phyloP scores from a whole-genome alignment of 2,888 invertebrate genomes.

The Acanthosepion pharaonis region DNA sequence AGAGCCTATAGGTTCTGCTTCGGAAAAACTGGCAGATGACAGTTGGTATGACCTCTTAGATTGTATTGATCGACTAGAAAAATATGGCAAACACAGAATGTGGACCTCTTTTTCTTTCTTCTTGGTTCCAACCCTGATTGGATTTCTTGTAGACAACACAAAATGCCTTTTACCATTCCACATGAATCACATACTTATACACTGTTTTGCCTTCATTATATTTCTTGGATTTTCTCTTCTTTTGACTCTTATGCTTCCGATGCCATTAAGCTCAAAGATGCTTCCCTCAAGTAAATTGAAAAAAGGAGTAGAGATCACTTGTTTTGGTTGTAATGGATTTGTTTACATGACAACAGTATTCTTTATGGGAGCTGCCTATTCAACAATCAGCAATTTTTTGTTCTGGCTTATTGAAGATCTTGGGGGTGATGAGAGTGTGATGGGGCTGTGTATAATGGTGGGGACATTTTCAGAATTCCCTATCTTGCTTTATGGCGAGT shows the following conservation, averaged over 20 bases:
- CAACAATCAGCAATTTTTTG: slow-evolving; percentile 67
- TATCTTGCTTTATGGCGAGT: slow-evolving; percentile 64
- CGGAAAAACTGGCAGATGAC: slow-evolving; percentile 71
- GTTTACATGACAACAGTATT: slow-evolving; percentile 65
- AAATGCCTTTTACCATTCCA: slow-evolving; percentile 66
- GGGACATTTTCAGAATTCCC: slow-evolving; percentile 68
- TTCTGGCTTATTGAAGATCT: slow-evolving; percentile 71
- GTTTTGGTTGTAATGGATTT: slow-evolving; percentile 64
- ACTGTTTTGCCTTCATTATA: slow-evolving; percentile 68
- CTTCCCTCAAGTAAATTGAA: slow-evolving; percentile 63
- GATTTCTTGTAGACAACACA: slow-evolving; percentile 66
- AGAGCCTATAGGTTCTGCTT: slow-evolving; percentile 65
- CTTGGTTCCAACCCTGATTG: slow-evolving; percentile 65
- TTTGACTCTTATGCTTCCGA: slow-evolving; percentile 67
- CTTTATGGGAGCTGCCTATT: slow-evolving; percentile 65
- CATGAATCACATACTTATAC: slow-evolving; percentile 68
- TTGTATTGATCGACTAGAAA: slow-evolving; percentile 69
- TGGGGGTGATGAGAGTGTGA: slow-evolving; percentile 63
- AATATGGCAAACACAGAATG: slow-evolving; percentile 69
- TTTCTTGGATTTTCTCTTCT: slow-evolving; percentile 64
- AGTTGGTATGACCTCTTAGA: slow-evolving; percentile 73
- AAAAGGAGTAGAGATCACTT: slow-evolving; percentile 64
- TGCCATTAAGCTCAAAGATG: slow-evolving; percentile 61
- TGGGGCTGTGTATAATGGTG: slow-evolving; percentile 67
- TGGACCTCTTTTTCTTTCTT: slow-evolving; percentile 69